Evolutionary conservation across 2,888 invertebrate species (phyloP).

Genomic region (Syritta pipiens): DNA sequence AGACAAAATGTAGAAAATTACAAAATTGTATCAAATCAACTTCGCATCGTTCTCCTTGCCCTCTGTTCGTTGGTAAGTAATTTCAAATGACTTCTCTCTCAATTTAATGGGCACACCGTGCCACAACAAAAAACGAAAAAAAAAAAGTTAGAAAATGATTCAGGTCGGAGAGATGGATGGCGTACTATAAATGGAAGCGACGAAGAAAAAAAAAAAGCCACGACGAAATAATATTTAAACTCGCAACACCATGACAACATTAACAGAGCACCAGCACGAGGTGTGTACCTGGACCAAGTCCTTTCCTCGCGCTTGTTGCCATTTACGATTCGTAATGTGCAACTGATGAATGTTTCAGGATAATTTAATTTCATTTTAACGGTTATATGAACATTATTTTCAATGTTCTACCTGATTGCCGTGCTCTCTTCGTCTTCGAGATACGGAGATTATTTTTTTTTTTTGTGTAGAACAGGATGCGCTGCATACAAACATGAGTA

Average conservation of each 20-base stretch:
- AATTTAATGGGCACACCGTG: constrained; percentile 32
- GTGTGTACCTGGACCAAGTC: background rate
- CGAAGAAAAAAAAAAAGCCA: constrained; percentile 18
- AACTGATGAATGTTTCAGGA: constrained; percentile 47
- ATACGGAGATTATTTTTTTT: no score
- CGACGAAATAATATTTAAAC: constrained; percentile 37
- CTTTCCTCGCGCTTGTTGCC: no score
- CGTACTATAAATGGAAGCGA: constrained; percentile 19
- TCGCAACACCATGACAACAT: constrained; percentile 47
- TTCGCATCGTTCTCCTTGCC: constrained; percentile 7
- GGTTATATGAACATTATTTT: constrained; percentile 33
- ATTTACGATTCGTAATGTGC: constrained; percentile 14
- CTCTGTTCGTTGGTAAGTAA: constrained; percentile 7
- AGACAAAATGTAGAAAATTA: constrained; percentile 21
- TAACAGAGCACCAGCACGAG: constrained; percentile 11
- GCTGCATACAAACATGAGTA: no score
- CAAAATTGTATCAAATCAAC: constrained; percentile 38
- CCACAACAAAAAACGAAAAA: background rate
- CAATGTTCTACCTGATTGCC: no score
- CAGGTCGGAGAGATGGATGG: constrained; percentile 1
- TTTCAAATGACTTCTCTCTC: constrained; percentile 41
- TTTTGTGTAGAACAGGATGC: no score
- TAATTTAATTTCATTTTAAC: constrained; percentile 52
- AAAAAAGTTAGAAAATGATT: background rate
- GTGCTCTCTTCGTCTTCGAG: no score